Conservation (phyloP, 2,113 vertebrate species). For the Hypomesus transpacificus region DNA sequence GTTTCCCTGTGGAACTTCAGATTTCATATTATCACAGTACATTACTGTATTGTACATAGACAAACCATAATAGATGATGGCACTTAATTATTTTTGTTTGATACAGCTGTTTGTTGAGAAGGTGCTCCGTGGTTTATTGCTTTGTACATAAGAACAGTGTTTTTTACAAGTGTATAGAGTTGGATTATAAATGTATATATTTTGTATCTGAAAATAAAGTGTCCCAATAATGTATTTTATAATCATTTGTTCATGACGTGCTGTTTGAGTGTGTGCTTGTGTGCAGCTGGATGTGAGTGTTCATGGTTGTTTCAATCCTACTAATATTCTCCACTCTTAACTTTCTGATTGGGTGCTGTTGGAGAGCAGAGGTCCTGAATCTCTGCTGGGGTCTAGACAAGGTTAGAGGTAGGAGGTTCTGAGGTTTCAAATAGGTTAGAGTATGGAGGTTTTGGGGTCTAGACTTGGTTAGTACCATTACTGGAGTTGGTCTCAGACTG, state of each 20-base stretch:
- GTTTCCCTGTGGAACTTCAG: constrained; percentile 85
- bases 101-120: constrained; percentile 52
- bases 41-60: constrained; percentile 92
- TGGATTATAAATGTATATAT: constrained; percentile 55
- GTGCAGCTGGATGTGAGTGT: too few relatives aligned
- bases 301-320: too few relatives aligned
- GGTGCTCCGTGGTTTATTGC: constrained; percentile 54
- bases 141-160: constrained; percentile 68
- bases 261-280: background rate
- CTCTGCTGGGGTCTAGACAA: background rate
- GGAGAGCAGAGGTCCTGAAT: background rate
- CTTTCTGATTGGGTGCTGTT: background rate
- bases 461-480: too few relatives aligned
- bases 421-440: too few relatives aligned
- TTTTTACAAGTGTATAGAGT: constrained; percentile 55
- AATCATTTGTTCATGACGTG: background rate
- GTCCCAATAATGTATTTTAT: constrained; percentile 23
- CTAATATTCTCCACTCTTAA: background rate
- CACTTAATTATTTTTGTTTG: constrained; percentile 74
- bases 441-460: too few relatives aligned
- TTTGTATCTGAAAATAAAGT: constrained; percentile 70
- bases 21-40: constrained; percentile 79
- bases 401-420: background rate
- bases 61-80: constrained; percentile 64
- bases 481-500: too few relatives aligned